These are phyloP conservation scores for Sebastes trivittatus DNA, from an alignment of 2,797 vertebrate species.

Conservation along the genomic window DNA sequence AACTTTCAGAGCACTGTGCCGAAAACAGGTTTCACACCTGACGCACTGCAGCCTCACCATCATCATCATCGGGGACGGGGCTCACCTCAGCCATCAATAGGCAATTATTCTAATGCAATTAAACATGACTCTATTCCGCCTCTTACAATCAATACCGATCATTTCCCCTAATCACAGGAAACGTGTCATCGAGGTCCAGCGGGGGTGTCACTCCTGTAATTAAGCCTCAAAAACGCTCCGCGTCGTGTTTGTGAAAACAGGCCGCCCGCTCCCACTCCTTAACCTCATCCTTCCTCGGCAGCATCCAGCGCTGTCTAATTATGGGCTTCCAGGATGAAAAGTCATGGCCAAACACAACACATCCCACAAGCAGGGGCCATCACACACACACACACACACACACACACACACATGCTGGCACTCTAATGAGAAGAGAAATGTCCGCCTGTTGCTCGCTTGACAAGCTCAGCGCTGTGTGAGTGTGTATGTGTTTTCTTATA, in stretches of 20 bases:
- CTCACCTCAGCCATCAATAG: slow-evolving; percentile 65
- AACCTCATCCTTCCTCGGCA: slow-evolving; percentile 73
- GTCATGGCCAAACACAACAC: slow-evolving; percentile 59
- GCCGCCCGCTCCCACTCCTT: slow-evolving; percentile 56
- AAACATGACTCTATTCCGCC: slow-evolving; percentile 64
- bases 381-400: background rate
- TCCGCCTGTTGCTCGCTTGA: slow-evolving; percentile 9
- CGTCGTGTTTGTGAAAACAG: slow-evolving; percentile 35
- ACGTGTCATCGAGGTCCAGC: slow-evolving; percentile 60
- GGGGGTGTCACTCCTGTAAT: slow-evolving; percentile 66
- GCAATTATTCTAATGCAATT: slow-evolving; percentile 79
- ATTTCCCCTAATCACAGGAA: slow-evolving; percentile 76
- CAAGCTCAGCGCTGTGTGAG: slow-evolving; percentile 4
- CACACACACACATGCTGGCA: background rate
- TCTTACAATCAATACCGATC: slow-evolving; percentile 66
- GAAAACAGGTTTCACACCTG: slow-evolving; percentile 41
- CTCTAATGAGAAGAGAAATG: slow-evolving; percentile 48
- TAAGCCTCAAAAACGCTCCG: slow-evolving; percentile 37
- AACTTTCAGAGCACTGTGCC: slow-evolving; percentile 6
- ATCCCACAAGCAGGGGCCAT: slow-evolving; percentile 28
- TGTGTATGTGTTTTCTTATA: background rate
- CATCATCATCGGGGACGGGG: slow-evolving; percentile 30
- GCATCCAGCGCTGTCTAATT: slow-evolving; percentile 65
- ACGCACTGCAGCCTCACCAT: slow-evolving; percentile 16
- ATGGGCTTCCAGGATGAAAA: slow-evolving; percentile 63